Percentiles rank a stretch among this genome's conserved stretches.
These are phyloP conservation scores for Andrena bicolor DNA, from an alignment of 2,888 invertebrate genomes.

Conservation along the genomic window DNA sequence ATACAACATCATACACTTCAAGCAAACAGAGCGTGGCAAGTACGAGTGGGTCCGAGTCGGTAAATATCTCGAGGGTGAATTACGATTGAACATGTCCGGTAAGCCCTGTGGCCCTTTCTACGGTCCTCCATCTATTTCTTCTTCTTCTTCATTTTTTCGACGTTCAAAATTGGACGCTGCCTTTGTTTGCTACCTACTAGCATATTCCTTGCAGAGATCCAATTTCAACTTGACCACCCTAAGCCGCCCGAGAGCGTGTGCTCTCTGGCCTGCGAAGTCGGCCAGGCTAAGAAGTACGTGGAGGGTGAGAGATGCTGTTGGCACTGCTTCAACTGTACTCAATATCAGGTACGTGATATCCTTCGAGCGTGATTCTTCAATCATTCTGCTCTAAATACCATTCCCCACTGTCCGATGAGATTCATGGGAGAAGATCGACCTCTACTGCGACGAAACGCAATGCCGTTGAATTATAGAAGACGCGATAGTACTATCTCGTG, in stretches of 20 bases:
- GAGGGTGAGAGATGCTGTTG: constrained; percentile 97
- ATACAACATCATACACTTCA: constrained; percentile 98
- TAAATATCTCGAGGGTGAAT: constrained; percentile 93
- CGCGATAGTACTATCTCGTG: too few species aligned
- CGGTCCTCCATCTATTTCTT: not conserved
- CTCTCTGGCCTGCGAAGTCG: constrained; percentile 94
- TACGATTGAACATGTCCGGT: constrained; percentile 93
- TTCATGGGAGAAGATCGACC: not conserved
- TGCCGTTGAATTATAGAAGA: not conserved
- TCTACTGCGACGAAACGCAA: not conserved
- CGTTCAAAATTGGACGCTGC: constrained; percentile 14
- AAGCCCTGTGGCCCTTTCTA: constrained; percentile 76
- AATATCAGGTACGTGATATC: constrained; percentile 89
- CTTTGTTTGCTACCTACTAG: constrained; percentile 35
- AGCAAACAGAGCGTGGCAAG: constrained; percentile 90
- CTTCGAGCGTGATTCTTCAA: constrained; percentile 12
- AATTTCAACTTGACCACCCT: constrained; percentile 92
- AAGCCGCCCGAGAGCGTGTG: constrained; percentile 95
- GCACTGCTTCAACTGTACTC: constrained; percentile 96
- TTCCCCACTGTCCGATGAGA: not conserved
- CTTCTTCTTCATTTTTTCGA: constrained; percentile 2
- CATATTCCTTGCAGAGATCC: constrained; percentile 88
- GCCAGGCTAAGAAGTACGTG: constrained; percentile 96
- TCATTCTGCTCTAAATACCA: constrained; percentile 22
- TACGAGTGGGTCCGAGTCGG: constrained; percentile 96